phyloP scores from a whole-genome alignment of 1,140 invertebrate species.

The Drosophila nigrodunni region DNA sequence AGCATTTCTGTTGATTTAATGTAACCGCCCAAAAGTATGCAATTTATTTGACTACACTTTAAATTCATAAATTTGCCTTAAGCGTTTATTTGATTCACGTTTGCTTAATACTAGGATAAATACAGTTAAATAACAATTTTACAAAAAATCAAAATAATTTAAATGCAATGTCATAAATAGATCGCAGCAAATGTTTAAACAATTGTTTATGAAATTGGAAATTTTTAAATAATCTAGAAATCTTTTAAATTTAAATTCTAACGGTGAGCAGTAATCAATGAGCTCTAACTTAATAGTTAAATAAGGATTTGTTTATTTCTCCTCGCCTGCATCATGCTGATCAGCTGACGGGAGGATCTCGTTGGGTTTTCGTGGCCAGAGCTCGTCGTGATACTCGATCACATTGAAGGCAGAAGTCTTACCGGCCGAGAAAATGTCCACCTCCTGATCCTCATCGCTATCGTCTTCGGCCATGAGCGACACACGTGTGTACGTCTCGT shows the following conservation, averaged over 20 bases:
- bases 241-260: slow-evolving; percentile 4
- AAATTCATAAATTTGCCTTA: no score
- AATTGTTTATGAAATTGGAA: neutral
- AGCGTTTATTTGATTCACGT: slow-evolving; percentile 6
- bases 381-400: slow-evolving; percentile 56
- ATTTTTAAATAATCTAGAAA: neutral
- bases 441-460: slow-evolving; percentile 61
- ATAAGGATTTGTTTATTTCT: neutral
- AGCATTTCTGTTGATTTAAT: no score
- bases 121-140: slow-evolving; percentile 30
- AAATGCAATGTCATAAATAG: slow-evolving; percentile 34
- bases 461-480: slow-evolving; percentile 60
- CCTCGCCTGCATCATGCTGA: neutral
- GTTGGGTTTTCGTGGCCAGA: slow-evolving; percentile 4
- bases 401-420: slow-evolving; percentile 5
- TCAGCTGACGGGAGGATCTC: neutral
- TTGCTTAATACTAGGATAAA: slow-evolving; percentile 37
- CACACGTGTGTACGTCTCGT: slow-evolving; percentile 56
- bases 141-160: slow-evolving; percentile 36
- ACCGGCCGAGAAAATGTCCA: slow-evolving; percentile 49
- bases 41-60: no score
- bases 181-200: slow-evolving; percentile 15
- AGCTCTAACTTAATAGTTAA: slow-evolving; percentile 4
- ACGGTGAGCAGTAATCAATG: slow-evolving; percentile 12
- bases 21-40: neutral